Base-by-base conservation (phyloP, 2,797 vertebrate genomes). In the Melanotaenia pygmaea region DNA sequence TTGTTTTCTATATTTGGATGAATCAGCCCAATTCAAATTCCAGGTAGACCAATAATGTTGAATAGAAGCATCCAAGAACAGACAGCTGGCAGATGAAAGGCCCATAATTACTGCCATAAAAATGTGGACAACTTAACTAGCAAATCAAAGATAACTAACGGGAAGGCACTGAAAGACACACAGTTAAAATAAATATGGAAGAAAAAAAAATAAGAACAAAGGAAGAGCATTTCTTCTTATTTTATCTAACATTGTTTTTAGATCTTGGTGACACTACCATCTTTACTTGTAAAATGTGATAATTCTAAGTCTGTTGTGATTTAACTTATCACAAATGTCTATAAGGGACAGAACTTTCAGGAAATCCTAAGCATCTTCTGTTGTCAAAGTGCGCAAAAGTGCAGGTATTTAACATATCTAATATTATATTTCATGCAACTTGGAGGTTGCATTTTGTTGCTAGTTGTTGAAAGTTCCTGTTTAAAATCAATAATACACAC, bases 121-220 rank as follows among this genome's bases (percentile, higher is more conserved):
- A 88, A 74, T 86, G 73, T 73, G 74, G 83, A 89, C 88, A 88
- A 83, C 83, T 87, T 88, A 91, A 90, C 89, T 92, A 88, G 83
- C 74, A 89, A 89, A 91, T 92, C 82, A 91, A 76, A 82, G 76
- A 88, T 88, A 90, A 89, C 38, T 2, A 16, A 54, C 53, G 28
- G 53, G 26, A 16, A 54, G 24, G 13, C 53, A 16, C 12, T 28
- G n/a, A 70, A 85, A 68, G 77, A 75, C 80, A 80, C 70, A 70
- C 64, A 91, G 80, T 79, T 63, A 77, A 63, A 53, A 26, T 26
- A 10, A 72, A 18, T 13, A 34, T 22, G 9, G 14, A 20, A 2
- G 22, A n/a, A 2, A 64, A 34, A 22, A 26, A 18, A 26, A 30
- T 20, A 40, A 22, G 7, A 43, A 72, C 26, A 54, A 67, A 43